These are phyloP conservation scores for Syrmaticus mikado DNA, from an alignment of 2,113 vertebrate genomes.

Conservation along the genomic window DNA sequence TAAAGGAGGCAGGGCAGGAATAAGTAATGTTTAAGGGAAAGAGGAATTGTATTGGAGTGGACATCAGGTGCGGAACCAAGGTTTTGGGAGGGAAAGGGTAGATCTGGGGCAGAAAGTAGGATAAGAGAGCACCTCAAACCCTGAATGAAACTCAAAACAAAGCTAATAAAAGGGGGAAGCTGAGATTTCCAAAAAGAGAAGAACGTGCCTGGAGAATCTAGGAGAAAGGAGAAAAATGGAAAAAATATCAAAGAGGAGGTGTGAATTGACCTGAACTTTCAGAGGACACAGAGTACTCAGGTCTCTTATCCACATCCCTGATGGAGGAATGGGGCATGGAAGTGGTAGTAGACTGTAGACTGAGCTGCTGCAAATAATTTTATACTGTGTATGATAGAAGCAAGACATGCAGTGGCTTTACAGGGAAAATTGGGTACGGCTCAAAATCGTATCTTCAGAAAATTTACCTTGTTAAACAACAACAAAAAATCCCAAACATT, in stretches of 20 bases:
- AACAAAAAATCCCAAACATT: background rate
- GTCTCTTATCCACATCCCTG: fast-evolving
- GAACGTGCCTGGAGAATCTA: too few species aligned
- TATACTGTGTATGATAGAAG: background rate
- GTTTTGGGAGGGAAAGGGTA: background rate
- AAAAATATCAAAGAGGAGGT: background rate
- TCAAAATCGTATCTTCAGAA: background rate
- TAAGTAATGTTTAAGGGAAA: background rate
- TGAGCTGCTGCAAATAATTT: background rate
- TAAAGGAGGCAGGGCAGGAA: background rate
- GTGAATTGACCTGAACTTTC: background rate
- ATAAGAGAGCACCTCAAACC: too few species aligned
- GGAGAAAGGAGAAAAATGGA: too few species aligned
- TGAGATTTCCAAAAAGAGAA: background rate
- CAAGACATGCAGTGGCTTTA: background rate
- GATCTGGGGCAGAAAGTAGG: background rate
- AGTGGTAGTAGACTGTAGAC: background rate
- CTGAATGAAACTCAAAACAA: background rate
- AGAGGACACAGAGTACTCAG: fast-evolving
- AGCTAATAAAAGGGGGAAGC: background rate
- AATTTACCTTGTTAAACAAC: background rate
- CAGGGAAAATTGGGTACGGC: background rate
- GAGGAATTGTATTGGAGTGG: background rate
- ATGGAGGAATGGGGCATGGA: fast-evolving
- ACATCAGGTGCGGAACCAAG: fast-evolving